Conservation (phyloP, 2,113 vertebrate genomes). For the Anoplopoma fimbria region DNA sequence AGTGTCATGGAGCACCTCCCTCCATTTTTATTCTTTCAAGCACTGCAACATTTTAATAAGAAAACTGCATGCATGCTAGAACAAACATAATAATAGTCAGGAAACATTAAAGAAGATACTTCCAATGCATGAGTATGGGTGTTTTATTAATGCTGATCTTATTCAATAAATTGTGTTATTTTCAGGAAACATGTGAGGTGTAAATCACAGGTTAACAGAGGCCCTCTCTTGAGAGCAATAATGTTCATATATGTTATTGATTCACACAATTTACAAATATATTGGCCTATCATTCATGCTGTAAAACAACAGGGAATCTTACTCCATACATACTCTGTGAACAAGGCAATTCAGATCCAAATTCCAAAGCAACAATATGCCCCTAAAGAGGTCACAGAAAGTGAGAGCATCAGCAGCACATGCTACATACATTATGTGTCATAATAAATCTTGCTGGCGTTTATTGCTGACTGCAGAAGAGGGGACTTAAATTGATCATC, state of each 20-base stretch:
- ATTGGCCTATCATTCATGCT: background rate
- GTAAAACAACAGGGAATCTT: background rate
- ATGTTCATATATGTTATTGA: background rate
- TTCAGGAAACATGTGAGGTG: slow-evolving; percentile 1
- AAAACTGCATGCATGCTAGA: background rate
- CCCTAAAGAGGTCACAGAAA: slow-evolving; percentile 13
- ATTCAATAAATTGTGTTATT: background rate
- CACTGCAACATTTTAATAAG: background rate
- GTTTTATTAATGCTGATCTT: slow-evolving; percentile 6
- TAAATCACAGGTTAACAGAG: background rate
- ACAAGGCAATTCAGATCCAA: background rate
- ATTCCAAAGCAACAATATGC: background rate
- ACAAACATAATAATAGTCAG: background rate
- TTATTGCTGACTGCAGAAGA: slow-evolving; percentile 40
- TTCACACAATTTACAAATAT: background rate
- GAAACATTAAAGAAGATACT: background rate
- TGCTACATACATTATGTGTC: slow-evolving; percentile 8
- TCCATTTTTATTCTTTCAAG: background rate
- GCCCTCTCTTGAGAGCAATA: background rate
- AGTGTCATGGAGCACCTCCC: background rate
- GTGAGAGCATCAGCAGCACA: slow-evolving; percentile 9
- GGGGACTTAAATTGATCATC: slow-evolving; percentile 51
- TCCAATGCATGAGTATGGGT: background rate
- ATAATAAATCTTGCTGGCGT: slow-evolving; percentile 44
- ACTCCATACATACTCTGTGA: background rate